phyloP scores from a whole-genome alignment of 2,888 invertebrate genomes.

The Saturnia pavonia region DNA sequence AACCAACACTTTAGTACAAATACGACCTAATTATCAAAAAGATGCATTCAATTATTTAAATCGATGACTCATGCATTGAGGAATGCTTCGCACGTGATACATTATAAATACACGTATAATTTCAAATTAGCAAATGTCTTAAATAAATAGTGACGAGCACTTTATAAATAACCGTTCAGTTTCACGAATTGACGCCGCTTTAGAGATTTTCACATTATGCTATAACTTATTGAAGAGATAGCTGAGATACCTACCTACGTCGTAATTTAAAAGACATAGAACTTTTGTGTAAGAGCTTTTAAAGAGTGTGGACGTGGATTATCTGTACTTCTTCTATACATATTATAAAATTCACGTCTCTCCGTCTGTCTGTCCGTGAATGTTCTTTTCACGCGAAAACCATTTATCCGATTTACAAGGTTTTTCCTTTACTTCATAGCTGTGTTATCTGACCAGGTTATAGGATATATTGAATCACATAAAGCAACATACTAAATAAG shows the following conservation, averaged over 20 bases:
- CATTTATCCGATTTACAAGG: no score
- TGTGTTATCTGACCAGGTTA: no score
- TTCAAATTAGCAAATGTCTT: conserved; percentile 33
- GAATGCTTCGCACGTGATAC: conserved; percentile 31
- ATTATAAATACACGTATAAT: conserved; percentile 35
- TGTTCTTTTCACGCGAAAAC: no score
- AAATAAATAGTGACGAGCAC: conserved; percentile 21
- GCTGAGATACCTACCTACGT: background rate
- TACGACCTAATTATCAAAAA: background rate
- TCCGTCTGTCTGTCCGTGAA: no score
- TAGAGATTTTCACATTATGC: background rate
- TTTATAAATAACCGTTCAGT: conserved; percentile 10
- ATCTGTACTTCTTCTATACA: no score
- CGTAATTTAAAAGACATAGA: background rate
- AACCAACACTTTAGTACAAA: background rate
- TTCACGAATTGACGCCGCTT: background rate
- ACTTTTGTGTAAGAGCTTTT: background rate
- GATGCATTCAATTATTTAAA: background rate
- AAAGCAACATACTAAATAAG: no score
- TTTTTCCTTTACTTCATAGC: no score
- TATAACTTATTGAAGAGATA: background rate
- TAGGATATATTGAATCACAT: no score
- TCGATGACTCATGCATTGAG: conserved; percentile 33
- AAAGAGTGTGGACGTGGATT: background rate
- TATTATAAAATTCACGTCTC: no score